Evolutionary conservation across 2,888 invertebrate species (phyloP).

Genomic region (Phengaris alcon): DNA sequence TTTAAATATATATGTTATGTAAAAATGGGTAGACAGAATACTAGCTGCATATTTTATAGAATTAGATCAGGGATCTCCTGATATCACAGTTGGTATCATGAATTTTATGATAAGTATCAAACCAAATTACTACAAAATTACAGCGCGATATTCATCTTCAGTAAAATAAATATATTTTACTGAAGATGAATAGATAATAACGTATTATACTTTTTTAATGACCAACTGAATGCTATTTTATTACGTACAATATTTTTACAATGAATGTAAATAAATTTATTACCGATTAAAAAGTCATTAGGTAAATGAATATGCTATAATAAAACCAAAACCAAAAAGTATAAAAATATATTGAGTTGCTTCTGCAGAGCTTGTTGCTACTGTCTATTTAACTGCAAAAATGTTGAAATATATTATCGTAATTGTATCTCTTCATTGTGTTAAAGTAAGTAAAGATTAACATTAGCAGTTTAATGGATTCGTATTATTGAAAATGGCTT

Average conservation of each 20-base stretch:
- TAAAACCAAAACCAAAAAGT: background rate
- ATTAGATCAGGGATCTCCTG: no score
- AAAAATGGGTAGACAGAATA: no score
- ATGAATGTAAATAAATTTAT: background rate
- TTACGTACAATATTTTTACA: background rate
- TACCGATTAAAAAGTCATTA: background rate
- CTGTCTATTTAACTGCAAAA: background rate
- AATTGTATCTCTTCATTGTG: background rate
- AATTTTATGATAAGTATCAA: no score
- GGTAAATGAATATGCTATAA: background rate
- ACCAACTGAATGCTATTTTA: background rate
- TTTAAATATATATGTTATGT: no score
- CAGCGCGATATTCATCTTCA: background rate
- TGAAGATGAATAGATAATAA: background rate
- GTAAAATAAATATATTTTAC: background rate
- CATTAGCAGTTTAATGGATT: background rate
- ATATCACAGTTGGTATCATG: no score
- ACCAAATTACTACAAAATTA: background rate
- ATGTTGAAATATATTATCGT: slow-evolving; percentile 13
- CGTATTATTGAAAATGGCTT: background rate
- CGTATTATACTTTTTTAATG: background rate
- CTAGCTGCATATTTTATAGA: no score
- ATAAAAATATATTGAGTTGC: background rate
- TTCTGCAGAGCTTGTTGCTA: background rate
- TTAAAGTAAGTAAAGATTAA: slow-evolving; percentile 8